Evolutionary conservation across 2,888 invertebrate genomes (phyloP), one percentile per base, ranked within the genome.

Genomic region (Crematogaster levior): DNA sequence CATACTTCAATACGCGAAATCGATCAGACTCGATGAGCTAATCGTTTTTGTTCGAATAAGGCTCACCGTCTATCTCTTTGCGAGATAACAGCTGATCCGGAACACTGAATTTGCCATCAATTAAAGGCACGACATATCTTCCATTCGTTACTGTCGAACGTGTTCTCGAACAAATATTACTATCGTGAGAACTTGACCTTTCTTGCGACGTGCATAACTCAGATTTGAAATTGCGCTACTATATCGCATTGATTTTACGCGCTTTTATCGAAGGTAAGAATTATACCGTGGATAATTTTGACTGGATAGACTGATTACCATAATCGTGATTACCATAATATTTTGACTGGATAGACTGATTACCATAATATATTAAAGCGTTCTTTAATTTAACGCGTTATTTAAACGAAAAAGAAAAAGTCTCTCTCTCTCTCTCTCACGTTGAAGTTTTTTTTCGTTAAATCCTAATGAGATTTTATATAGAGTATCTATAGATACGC

Each of bases 101-200:
- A 80, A 61, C 77, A 48, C 77, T 60, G 80, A 74, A 80, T 80
- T 60, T 75, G 37, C 60, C 60, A 74, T 72, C 75, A 75, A 80
- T 80, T 80, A 80, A 80, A 80, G 48, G 15, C 21, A 27, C 60
- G 72, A 80, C 80, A 18, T 48, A 75, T 37, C 80, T 75, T 80
- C 77, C 37, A 75, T 72, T 74, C 37, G 60, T 74, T 75, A 79
- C 21, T 48, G 48, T 60, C 37, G 21, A 70, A 72, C 72, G 77
- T 72, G 53, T 43, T 79, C 66, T 58, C 66, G 37, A 60, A 56
- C 61, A 24, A 65, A 24, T 61, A 40, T 37, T 63, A 65, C 21
- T 56, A 37, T n/a, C 80, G 48, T 79, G 79, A 66, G 77, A 82
- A 82, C 82, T 82, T 77, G 82, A 82, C 79, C 82, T 79, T 79